These are phyloP conservation scores for Drosophila mimica DNA, from an alignment of 2,888 invertebrate genomes.

Conservation along the genomic window DNA sequence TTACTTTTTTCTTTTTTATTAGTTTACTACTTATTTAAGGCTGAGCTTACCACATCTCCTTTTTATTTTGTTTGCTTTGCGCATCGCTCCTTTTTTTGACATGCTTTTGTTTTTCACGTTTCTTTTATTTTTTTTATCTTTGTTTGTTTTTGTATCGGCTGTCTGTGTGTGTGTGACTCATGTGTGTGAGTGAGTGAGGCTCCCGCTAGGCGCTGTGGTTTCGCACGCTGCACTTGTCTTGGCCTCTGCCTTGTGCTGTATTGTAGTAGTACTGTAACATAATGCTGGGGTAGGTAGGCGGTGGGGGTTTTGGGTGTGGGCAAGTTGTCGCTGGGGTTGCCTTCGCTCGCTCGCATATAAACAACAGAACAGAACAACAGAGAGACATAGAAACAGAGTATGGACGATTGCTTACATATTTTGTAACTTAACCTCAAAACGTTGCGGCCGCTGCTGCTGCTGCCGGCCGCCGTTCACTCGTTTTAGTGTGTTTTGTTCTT, in stretches of 20 bases:
- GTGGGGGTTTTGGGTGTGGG: conserved; percentile 26
- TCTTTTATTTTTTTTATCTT: conserved; percentile 74
- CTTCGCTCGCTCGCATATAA: conserved; percentile 43
- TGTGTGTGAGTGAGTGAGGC: conserved; percentile 24
- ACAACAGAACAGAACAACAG: conserved; percentile 30
- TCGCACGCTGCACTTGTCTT: conserved; percentile 64
- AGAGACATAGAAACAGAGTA: conserved; percentile 27
- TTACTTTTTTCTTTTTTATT: not conserved
- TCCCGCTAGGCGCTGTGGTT: conserved; percentile 52
- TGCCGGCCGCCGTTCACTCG: conserved; percentile 51
- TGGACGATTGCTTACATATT: conserved; percentile 66
- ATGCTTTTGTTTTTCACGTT: conserved; percentile 71
- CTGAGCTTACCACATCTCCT: conserved; percentile 51
- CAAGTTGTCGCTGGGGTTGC: conserved; percentile 48
- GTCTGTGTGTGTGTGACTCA: conserved; percentile 16
- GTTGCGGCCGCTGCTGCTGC: conserved; percentile 58
- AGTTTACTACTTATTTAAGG: not conserved
- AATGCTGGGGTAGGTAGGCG: conserved; percentile 2
- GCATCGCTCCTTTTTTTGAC: conserved; percentile 42
- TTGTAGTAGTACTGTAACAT: not conserved
- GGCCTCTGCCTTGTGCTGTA: conserved; percentile 15
- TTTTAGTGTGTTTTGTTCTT: conserved; percentile 15
- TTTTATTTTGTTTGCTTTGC: conserved; percentile 47
- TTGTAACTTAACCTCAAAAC: conserved; percentile 77
- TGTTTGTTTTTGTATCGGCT: conserved; percentile 71